Evolutionary conservation across 2,113 vertebrate species (phyloP).

Genomic region (Aplodontia rufa): DNA sequence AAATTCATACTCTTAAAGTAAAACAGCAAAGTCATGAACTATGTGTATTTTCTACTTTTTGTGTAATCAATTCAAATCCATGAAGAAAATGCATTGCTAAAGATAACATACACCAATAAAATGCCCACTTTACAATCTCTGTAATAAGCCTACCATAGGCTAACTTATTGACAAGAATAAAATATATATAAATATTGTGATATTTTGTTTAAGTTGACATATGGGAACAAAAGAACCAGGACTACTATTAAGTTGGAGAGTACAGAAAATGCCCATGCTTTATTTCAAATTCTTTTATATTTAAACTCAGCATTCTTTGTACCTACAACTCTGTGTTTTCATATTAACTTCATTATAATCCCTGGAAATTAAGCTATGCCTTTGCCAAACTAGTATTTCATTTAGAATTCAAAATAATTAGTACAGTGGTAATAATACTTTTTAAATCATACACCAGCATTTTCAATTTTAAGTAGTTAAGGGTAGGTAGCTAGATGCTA

Average conservation of each 20-base stretch:
- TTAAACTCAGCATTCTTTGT: neutral
- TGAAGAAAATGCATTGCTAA: neutral
- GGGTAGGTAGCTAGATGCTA: neutral
- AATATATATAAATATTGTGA: neutral
- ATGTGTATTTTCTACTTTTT: neutral
- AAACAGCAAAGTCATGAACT: neutral
- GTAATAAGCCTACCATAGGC: neutral
- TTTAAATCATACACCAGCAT: neutral
- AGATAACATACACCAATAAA: neutral
- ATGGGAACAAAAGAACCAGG: neutral
- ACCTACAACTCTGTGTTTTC: neutral
- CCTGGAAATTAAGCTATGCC: neutral
- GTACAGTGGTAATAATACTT: neutral
- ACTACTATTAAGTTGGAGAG: neutral
- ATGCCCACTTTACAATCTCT: neutral
- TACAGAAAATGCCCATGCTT: neutral
- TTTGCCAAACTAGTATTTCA: slow-evolving; percentile 28
- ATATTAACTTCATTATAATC: neutral
- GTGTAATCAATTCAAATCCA: neutral
- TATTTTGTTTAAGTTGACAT: neutral
- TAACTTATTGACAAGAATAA: neutral
- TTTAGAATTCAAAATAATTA: slow-evolving; percentile 36
- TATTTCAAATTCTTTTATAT: neutral
- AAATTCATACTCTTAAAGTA: neutral
- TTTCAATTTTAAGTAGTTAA: neutral